Evolutionary conservation across 1,140 invertebrate species (phyloP), one percentile per base, ranked within the genome.

Genomic region (Pemphigus obesinymphae): DNA sequence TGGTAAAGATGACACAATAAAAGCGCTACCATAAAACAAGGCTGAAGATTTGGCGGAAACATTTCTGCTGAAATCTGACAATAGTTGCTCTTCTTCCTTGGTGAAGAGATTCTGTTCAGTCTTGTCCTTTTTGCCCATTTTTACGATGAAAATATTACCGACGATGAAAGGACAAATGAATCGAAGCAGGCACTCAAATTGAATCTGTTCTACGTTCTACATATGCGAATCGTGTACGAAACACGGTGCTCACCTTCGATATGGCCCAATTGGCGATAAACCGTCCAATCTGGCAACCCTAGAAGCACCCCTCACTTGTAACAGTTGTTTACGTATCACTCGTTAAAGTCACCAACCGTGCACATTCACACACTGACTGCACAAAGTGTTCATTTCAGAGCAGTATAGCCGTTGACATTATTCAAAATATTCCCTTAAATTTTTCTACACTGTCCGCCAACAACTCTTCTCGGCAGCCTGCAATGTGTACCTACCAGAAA

Each of bases 41-140:
- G 97, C 96, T 26, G 95, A 97, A 1, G 96, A 98, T 89, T 99
- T 99, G 26, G 97, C 98, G 2, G 96, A 97, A 17, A 99, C 96
- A 90, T 98, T 98, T 86, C 97, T 90, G 85, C 96, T 99, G 86
- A 99, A 99, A 90, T 99, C 97, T 88, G 99, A 96, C 63, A 99
- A 90, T 26, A 99, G 89, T 20, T 99, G 89, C 87, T 99, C 98
- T 87, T 99, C 98, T 89, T 99, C 97, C 88, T 97, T 97, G 4
- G 97, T 99, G 84, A 99, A 95, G 82, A 92, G 90, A 87, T 87
- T 86, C 34, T 84, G 20, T 40, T 61, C 75, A 23, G 3, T 34
- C 15, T 80, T 80, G 13, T 80, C 75, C 10, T 80, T 80, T 80
- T 80, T 80, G 13, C 55, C 75, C 75, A 80, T 80, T 37, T 53